Evolutionary conservation across 2,888 invertebrate species (phyloP), one percentile per base, ranked within the genome.

Genomic region (Tubiluchus corallicola): DNA sequence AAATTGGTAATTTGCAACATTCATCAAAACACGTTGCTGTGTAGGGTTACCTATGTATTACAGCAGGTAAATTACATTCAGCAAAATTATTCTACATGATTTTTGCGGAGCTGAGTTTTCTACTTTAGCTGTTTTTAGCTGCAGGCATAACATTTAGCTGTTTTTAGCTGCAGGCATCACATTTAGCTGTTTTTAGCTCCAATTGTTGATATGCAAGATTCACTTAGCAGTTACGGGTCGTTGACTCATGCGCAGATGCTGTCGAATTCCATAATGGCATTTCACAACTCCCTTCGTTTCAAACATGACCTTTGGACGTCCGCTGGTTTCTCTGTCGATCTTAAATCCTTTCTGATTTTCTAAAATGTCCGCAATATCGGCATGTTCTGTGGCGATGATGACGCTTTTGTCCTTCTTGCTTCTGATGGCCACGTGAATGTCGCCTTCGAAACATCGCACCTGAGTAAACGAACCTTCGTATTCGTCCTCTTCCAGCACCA

Each of bases 181-280:
- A n/a, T n/a, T n/a, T n/a, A n/a, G n/a, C n/a, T n/a, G n/a, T n/a
- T n/a, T n/a, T n/a, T n/a, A n/a, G n/a, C n/a, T n/a, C n/a, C n/a
- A n/a, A n/a, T n/a, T n/a, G n/a, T n/a, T n/a, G n/a, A n/a, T n/a
- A n/a, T n/a, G n/a, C n/a, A n/a, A n/a, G n/a, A n/a, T n/a, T n/a
- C n/a, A n/a, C n/a, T n/a, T n/a, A n/a, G n/a, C n/a, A n/a, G n/a
- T n/a, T n/a, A n/a, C n/a, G n/a, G 48, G 49, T 13, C 17, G 9
- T 40, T 64, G 59, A 40, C 55, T 58, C 38, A 64, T 55, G 40
- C 55, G 53, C n/a, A 65, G 60, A 43, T 59, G 58, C 48, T 65
- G 64, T 48, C 64, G 62, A 40, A 65, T 56, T 15, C 64, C 64
- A 50, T 59, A 65, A 20, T 61, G 53, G 55, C 63, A 65, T 47